Evolutionary conservation across 2,113 vertebrate genomes (phyloP).

Genomic region (Lepus americanus): DNA sequence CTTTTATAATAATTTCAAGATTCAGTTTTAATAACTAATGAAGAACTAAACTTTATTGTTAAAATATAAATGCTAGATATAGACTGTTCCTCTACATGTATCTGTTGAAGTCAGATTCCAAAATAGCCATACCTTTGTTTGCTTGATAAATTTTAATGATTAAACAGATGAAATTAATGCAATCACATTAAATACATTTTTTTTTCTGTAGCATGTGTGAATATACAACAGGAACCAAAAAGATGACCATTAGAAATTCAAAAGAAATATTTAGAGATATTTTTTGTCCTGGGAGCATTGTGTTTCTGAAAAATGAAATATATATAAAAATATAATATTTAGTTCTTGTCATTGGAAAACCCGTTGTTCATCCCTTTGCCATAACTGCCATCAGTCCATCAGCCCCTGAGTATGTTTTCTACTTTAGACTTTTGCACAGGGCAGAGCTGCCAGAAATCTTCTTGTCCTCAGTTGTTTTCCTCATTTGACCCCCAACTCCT

Average conservation of each 20-base stretch:
- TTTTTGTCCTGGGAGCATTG: neutral
- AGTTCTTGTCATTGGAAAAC: constrained; percentile 18
- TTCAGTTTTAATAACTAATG: constrained; percentile 39
- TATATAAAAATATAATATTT: constrained; percentile 3
- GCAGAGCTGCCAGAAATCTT: constrained; percentile 64
- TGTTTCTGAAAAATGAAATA: neutral
- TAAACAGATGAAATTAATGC: constrained; percentile 18
- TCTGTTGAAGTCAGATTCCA: constrained; percentile 26
- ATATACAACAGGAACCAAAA: neutral
- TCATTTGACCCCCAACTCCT: constrained; percentile 73
- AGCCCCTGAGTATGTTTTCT: constrained; percentile 57
- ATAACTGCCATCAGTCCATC: constrained; percentile 50
- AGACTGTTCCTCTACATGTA: neutral
- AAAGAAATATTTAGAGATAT: constrained; percentile 29
- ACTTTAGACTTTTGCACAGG: constrained; percentile 19
- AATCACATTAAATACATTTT: constrained; percentile 52
- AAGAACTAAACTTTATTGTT: constrained; percentile 11
- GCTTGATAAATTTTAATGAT: constrained; percentile 24
- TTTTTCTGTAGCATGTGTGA: neutral
- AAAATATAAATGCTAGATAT: constrained; percentile 27
- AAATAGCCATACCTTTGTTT: constrained; percentile 25
- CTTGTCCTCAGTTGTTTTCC: constrained; percentile 72
- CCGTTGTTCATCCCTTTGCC: neutral
- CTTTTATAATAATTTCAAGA: constrained; percentile 57
- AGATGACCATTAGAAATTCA: constrained; percentile 20